phyloP scores from a whole-genome alignment of 2,113 vertebrate genomes.

The Solenodon paradoxus region DNA sequence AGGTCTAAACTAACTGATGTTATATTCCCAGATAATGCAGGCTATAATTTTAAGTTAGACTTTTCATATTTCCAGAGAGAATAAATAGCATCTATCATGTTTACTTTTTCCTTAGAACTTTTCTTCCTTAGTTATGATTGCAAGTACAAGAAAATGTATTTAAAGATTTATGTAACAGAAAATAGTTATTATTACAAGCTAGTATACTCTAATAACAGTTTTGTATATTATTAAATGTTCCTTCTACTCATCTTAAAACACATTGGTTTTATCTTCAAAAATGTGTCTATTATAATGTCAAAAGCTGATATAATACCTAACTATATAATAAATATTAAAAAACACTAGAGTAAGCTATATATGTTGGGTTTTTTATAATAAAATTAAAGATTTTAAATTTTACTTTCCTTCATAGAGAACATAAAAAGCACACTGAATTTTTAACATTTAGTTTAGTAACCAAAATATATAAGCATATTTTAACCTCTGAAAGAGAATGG shows the following conservation, averaged over 20 bases:
- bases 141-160: neutral
- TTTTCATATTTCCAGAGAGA: neutral
- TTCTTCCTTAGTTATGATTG: neutral
- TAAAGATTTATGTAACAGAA: constrained; percentile 4
- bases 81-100: neutral
- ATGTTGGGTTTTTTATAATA: neutral
- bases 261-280: neutral
- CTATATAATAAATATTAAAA: neutral
- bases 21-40: neutral
- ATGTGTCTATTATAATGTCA: neutral
- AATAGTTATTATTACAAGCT: neutral
- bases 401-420: neutral
- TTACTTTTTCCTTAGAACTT: neutral
- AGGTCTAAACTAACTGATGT: neutral
- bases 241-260: neutral
- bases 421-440: neutral
- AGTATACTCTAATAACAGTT: neutral
- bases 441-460: neutral
- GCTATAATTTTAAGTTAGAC: constrained; percentile 41
- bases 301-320: neutral
- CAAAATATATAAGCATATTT: neutral
- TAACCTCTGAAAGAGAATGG: neutral
- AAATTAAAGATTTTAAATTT: constrained; percentile 3
- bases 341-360: neutral
- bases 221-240: neutral